A percentile compares a stretch with the other conserved stretches of the same genome.
These are phyloP conservation scores for Tragelaphus strepsiceros DNA, from an alignment of 2,113 vertebrate species.

Conservation along the genomic window DNA sequence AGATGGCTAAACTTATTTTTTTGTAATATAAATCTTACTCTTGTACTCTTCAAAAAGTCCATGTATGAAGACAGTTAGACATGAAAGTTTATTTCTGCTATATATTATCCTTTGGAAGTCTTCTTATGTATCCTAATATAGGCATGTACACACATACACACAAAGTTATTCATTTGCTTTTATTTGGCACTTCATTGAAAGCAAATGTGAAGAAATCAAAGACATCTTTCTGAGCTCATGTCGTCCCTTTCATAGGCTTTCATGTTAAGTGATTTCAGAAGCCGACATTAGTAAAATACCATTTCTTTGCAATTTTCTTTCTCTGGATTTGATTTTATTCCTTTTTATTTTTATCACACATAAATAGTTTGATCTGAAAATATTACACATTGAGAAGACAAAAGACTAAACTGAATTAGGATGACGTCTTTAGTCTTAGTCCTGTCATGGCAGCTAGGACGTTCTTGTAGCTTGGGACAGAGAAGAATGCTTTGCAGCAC, in stretches of 20 bases:
- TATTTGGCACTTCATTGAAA: background rate
- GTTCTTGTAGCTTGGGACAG: slow-evolving; percentile 63
- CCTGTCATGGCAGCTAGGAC: slow-evolving; percentile 54
- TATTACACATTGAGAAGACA: slow-evolving; percentile 51
- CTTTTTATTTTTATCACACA: background rate
- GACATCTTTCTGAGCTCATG: background rate
- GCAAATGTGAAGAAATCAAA: slow-evolving; percentile 25
- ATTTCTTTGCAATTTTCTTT: slow-evolving; percentile 29
- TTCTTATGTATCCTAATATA: background rate
- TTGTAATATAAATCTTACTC: background rate
- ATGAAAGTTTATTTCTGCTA: background rate
- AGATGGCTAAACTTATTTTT: background rate
- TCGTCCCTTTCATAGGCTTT: background rate
- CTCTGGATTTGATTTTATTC: background rate
- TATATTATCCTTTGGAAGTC: background rate
- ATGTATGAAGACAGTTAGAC: background rate
- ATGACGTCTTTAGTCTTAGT: slow-evolving; percentile 53
- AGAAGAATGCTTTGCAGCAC: slow-evolving; percentile 71
- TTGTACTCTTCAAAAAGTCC: background rate
- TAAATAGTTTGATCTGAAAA: slow-evolving; percentile 66
- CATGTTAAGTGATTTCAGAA: background rate
- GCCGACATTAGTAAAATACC: background rate
- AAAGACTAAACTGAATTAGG: slow-evolving; percentile 39
- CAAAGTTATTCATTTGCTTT: slow-evolving; percentile 10
- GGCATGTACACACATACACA: background rate